Conservation (phyloP, 2,113 vertebrate species). For the Mesembrinibis cayennensis region DNA sequence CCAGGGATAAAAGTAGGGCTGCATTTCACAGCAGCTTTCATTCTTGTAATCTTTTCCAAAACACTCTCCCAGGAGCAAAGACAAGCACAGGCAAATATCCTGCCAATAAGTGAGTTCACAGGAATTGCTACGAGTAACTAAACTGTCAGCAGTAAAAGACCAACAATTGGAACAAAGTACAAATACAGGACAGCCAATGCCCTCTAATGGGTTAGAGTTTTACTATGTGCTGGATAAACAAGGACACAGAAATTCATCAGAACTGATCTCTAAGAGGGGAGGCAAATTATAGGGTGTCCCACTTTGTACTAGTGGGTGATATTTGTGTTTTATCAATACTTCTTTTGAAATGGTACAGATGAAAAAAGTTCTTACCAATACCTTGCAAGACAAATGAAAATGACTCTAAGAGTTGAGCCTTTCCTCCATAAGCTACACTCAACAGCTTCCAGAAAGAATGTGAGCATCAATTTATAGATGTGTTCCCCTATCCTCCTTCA, state of each 20-base stretch:
- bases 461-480: not conserved
- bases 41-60: slow-evolving; percentile 51
- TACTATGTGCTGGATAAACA: not conserved
- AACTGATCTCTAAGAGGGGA: not conserved
- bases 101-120: slow-evolving; percentile 64
- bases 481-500: not conserved
- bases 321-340: not conserved
- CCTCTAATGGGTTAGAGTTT: slow-evolving; percentile 33
- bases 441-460: not conserved
- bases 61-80: slow-evolving; percentile 41
- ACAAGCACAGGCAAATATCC: slow-evolving; percentile 53
- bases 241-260: not conserved
- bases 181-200: slow-evolving; percentile 1
- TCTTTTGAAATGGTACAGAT: not conserved
- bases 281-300: not conserved
- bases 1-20: slow-evolving; percentile 15
- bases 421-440: not conserved
- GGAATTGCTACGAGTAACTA: slow-evolving; percentile 21
- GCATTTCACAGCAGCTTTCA: slow-evolving; percentile 44
- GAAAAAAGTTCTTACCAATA: not conserved
- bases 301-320: not conserved
- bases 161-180: not conserved
- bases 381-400: not conserved
- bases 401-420: not conserved
- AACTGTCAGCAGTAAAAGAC: slow-evolving; percentile 29